A percentile compares a stretch with the other conserved stretches of the same genome.
These are phyloP conservation scores for Anguilla megastoma DNA, from an alignment of 2,797 vertebrate genomes.

Conservation along the genomic window DNA sequence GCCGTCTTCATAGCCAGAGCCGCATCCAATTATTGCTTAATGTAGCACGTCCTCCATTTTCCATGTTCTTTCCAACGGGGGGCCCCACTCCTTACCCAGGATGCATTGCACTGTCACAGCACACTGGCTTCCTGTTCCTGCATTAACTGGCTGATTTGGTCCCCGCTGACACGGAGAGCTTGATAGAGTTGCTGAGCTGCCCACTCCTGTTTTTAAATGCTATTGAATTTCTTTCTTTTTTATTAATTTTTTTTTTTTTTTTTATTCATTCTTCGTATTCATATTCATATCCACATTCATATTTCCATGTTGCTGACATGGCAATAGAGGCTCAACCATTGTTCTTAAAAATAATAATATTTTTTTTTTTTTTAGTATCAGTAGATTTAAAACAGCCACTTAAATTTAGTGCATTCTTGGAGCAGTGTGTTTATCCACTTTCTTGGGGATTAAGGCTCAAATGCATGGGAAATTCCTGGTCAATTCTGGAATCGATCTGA, in stretches of 20 bases:
- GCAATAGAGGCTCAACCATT: not conserved
- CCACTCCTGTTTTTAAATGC: slow-evolving; percentile 18
- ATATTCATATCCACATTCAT: not conserved
- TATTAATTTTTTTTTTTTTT: not conserved
- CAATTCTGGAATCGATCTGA: not conserved
- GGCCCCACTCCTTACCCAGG: slow-evolving; percentile 29
- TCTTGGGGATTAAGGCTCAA: not conserved
- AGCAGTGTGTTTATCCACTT: not conserved
- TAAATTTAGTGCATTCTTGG: not conserved
- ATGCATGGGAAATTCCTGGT: not conserved
- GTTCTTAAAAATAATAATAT: not conserved
- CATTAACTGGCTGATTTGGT: slow-evolving; percentile 53
- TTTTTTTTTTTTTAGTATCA: too few relatives aligned
- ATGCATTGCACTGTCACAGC: slow-evolving; percentile 41
- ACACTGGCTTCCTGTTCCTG: slow-evolving; percentile 41
- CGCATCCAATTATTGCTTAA: slow-evolving; percentile 61
- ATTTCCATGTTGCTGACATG: slow-evolving; percentile 13
- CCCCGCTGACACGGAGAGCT: slow-evolving; percentile 35
- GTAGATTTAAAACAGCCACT: not conserved
- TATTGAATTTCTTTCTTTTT: slow-evolving; percentile 17
- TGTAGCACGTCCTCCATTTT: slow-evolving; percentile 45
- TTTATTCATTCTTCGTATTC: slow-evolving; percentile 5
- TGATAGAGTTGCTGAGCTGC: slow-evolving; percentile 26
- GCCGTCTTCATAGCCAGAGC: slow-evolving; percentile 49
- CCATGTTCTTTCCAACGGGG: slow-evolving; percentile 37